phyloP scores from a whole-genome alignment of 2,888 invertebrate genomes.

The Torymus texanus region DNA sequence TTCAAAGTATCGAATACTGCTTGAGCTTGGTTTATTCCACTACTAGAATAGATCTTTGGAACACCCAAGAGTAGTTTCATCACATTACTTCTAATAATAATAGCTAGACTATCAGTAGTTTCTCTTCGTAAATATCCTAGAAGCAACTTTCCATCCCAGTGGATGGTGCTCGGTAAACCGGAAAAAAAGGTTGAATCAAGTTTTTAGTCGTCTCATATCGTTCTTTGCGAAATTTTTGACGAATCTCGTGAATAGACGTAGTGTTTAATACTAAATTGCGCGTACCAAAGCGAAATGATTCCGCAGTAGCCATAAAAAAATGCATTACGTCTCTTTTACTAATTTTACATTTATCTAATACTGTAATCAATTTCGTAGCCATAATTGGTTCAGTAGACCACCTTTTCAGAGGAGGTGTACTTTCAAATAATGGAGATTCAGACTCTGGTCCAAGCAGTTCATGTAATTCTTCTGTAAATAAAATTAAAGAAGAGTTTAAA shows the following conservation, averaged over 20 bases:
- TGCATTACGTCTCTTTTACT: conserved; percentile 15
- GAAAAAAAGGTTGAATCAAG: not conserved
- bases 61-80: conserved; percentile 61
- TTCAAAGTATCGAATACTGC: conserved; percentile 54
- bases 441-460: not conserved
- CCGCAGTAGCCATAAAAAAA: not conserved
- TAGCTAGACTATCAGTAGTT: conserved; percentile 57
- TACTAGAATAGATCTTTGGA: conserved; percentile 54
- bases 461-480: conserved; percentile 3
- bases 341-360: conserved; percentile 14
- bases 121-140: conserved; percentile 57
- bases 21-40: conserved; percentile 56
- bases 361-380: not conserved
- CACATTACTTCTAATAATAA: not conserved
- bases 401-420: conserved; percentile 1
- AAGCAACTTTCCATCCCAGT: conserved; percentile 64
- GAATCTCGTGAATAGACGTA: conserved; percentile 4
- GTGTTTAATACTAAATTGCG: not conserved
- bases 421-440: not conserved
- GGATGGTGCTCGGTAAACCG: conserved; percentile 26
- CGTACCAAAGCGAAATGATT: conserved; percentile 2
- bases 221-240: conserved; percentile 17
- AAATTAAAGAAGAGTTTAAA: not conserved
- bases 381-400: not conserved
- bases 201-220: conserved; percentile 23